phyloP scores from a whole-genome alignment of 2,888 invertebrate species.

The Adelognathus sp. region DNA sequence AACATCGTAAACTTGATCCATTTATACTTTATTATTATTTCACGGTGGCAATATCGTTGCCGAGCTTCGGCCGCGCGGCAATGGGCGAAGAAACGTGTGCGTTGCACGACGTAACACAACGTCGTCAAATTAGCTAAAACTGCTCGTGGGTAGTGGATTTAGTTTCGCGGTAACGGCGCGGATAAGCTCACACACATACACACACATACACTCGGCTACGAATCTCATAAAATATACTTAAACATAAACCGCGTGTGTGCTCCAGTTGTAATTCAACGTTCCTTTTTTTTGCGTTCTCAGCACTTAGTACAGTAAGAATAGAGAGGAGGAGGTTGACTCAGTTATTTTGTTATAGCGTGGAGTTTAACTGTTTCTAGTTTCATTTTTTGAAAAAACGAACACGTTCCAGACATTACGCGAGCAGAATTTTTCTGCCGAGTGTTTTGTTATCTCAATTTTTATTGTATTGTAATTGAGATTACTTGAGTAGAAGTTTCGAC shows the following conservation, averaged over 20 bases:
- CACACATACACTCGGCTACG: background rate
- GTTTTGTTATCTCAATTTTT: no score
- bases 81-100: conserved; percentile 41
- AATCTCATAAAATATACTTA: conserved; percentile 44
- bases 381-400: no score
- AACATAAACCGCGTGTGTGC: conserved; percentile 2
- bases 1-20: conserved; percentile 79
- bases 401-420: no score
- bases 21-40: conserved; percentile 81
- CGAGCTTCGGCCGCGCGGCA: conserved; percentile 54
- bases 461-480: no score
- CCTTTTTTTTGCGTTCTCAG: background rate
- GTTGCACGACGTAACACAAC: conserved; percentile 37
- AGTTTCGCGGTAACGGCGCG: conserved; percentile 53
- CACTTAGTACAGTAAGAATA: no score
- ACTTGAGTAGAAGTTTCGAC: no score
- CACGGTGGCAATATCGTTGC: conserved; percentile 77
- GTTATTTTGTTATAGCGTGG: no score
- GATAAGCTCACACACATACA: conserved; percentile 26
- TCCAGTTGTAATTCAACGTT: background rate
- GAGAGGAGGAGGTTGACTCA: no score
- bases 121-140: conserved; percentile 79
- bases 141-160: conserved; percentile 75
- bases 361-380: no score
- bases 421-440: no score